phyloP scores from a whole-genome alignment of 1,140 invertebrate species.

The Zaprionus camerounensis region DNA sequence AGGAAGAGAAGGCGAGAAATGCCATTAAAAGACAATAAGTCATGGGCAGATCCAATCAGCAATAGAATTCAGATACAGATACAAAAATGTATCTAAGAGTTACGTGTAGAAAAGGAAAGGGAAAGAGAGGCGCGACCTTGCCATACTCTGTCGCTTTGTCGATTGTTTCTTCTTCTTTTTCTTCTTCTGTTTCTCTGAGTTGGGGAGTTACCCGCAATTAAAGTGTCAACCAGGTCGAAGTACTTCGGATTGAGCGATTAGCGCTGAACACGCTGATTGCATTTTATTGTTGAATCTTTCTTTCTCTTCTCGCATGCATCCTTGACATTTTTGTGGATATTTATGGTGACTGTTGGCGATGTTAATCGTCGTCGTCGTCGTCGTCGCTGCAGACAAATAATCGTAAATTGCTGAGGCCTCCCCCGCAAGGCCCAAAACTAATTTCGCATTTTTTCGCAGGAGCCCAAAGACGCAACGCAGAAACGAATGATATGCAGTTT shows the following conservation, averaged over 20 bases:
- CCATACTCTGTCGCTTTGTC: background rate
- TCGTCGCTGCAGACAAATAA: constrained; percentile 58
- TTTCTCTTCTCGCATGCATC: constrained; percentile 55
- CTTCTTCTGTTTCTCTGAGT: background rate
- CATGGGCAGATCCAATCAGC: constrained; percentile 69
- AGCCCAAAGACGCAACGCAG: constrained; percentile 17
- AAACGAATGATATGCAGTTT: constrained; percentile 77
- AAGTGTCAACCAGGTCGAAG: constrained; percentile 62
- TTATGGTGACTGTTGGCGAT: constrained; percentile 60
- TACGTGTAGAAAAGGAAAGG: constrained; percentile 13
- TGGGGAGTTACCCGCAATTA: constrained; percentile 52
- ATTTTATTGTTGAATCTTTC: constrained; percentile 54
- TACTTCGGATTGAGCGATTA: constrained; percentile 48
- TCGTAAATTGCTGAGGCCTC: constrained; percentile 66
- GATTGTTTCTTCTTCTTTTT: background rate
- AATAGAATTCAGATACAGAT: constrained; percentile 53
- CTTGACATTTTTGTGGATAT: constrained; percentile 69
- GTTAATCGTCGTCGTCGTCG: background rate
- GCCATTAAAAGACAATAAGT: constrained; percentile 72
- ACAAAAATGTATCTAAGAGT: background rate
- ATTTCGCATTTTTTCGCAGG: constrained; percentile 43
- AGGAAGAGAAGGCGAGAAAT: constrained; percentile 48
- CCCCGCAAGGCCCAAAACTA: constrained; percentile 52
- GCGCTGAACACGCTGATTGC: constrained; percentile 53
- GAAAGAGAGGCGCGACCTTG: constrained; percentile 41